Evolutionary conservation across 64 coral and sea anemone genomes (phyloP), one percentile per base, ranked within the genome.

Genomic region (Platygyra sinensis): DNA sequence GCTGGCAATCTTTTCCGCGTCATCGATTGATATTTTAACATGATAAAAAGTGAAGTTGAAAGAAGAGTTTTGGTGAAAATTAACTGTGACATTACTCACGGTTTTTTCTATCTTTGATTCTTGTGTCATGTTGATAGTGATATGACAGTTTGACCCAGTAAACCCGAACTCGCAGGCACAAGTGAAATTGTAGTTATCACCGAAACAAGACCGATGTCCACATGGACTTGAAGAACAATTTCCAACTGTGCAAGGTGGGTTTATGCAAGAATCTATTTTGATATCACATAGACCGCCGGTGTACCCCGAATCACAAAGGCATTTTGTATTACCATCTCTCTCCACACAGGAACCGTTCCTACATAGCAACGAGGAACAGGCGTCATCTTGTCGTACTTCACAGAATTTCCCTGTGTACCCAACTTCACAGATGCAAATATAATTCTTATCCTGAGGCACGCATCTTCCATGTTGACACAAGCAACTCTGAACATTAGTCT

Each of bases 401-500:
- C 76, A 79, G 25, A 88, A 75, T 51, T 80, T 73, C 2, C 86
- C 91, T 13, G 25, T 51, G 46, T 76, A 93, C 42, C 86, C 77
- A 33, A 60, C 62, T 24, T 79, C 4, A 52, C 91, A 93, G 27
- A 50, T 38, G 78, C 91, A 93, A 79, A 52, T 7, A 61, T 31
- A 82, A 24, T 75, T 67, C 19, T 52, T 36, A 22, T 0, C 30
- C 15, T 63, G 50, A 64, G 61, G 32, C 17, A 96, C 6, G 52
- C 93, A 98, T n/a, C 19, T 74, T 19, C 90, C 96, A 62, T 93
- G 78, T 60, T 25, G 57, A 80, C 90, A 98, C 18, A 52, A 29
- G 75, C 86, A 89, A 8, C 54, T 61, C 52, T 93, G 30, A 29
- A 96, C 60, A 20, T 30, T 30, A 12, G 52, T 80, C 19, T 89